These are phyloP conservation scores for Hydractinia symbiolongicarpus DNA, from an alignment of 30 jellyfish, hydroid and myxozoan species.

Conservation along the genomic window DNA sequence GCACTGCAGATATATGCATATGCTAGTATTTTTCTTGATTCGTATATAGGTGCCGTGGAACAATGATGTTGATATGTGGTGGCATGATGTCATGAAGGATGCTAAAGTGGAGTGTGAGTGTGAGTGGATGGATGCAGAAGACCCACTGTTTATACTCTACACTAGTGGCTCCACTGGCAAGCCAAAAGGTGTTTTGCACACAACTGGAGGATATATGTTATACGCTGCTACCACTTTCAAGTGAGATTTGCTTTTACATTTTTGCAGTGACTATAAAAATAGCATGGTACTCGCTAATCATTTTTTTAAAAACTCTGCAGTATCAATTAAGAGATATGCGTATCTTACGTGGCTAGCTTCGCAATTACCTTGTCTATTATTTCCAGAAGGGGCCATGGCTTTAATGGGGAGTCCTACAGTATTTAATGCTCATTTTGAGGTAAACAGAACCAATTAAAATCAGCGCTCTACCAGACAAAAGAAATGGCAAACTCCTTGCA, in stretches of 20 bases:
- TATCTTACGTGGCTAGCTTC: no score
- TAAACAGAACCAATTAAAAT: no score
- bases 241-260: conserved; percentile 30
- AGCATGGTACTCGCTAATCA: not conserved
- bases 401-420: no score
- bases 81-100: conserved; percentile 76
- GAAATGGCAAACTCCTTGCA: no score
- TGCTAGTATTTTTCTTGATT: no score
- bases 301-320: no score
- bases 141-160: conserved; percentile 78
- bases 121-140: conserved; percentile 99
- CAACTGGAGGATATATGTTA: conserved; percentile 87
- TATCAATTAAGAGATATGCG: no score
- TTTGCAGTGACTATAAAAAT: not conserved
- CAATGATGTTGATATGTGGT: conserved; percentile 58
- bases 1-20: no score
- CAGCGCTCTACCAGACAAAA: no score
- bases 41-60: conserved; percentile 56
- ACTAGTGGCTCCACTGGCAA: conserved; percentile 99
- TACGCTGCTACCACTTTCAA: conserved; percentile 91
- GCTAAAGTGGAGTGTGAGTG: conserved; percentile 64
- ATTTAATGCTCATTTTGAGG: no score
- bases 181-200: conserved; percentile 91
- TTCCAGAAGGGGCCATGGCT: no score
- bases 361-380: no score